Evolutionary conservation across 2,113 vertebrate species (phyloP).

Genomic region (Neolamprologus ventralis): DNA sequence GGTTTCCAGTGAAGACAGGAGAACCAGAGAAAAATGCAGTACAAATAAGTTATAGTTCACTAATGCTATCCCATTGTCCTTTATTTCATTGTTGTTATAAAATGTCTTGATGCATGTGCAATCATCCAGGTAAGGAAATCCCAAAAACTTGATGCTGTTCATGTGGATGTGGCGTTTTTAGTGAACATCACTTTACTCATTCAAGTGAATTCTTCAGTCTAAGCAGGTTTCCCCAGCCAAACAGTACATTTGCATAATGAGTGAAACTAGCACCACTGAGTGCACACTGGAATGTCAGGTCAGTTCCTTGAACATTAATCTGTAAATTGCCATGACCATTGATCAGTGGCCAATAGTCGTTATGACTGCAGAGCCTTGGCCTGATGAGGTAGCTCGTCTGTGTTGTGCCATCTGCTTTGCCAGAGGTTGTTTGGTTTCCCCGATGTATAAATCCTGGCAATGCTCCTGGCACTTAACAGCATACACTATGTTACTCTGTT

Average conservation of each 20-base stretch:
- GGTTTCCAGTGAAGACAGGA: background rate
- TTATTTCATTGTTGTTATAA: background rate
- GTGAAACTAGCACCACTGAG: background rate
- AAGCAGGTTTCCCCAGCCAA: background rate
- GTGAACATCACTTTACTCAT: background rate
- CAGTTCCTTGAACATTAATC: background rate
- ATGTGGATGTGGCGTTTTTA: background rate
- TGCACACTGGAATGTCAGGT: background rate
- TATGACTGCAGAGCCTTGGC: background rate
- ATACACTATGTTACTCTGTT: background rate
- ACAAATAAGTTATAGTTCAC: background rate
- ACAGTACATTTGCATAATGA: background rate
- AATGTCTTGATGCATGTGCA: background rate
- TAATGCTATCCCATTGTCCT: background rate
- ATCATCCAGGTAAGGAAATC: background rate
- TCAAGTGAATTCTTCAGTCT: background rate
- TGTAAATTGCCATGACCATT: background rate
- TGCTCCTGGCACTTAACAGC: background rate
- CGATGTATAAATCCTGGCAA: background rate
- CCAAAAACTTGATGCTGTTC: background rate
- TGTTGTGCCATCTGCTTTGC: background rate
- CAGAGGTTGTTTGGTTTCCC: background rate
- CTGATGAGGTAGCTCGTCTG: background rate
- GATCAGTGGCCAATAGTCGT: background rate
- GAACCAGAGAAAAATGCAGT: background rate